phyloP scores from a whole-genome alignment of 2,113 vertebrate genomes.

The Heterocephalus glaber region DNA sequence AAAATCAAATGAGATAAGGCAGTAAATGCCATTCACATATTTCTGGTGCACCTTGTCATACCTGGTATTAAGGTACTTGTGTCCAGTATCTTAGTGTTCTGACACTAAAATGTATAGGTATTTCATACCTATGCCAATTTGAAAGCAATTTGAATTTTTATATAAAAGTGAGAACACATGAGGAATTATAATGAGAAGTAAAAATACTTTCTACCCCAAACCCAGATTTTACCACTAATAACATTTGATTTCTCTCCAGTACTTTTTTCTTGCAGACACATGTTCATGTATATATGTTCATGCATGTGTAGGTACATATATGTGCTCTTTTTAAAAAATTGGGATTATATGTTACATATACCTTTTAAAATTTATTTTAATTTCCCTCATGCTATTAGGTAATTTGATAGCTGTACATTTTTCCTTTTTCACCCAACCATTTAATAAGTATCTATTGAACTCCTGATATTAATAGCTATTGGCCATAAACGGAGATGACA shows the following conservation, averaged over 20 bases:
- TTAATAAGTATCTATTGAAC: neutral
- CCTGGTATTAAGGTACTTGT: neutral
- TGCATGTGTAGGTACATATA: neutral
- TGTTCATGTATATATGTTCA: neutral
- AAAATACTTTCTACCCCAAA: neutral
- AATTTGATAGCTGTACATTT: neutral
- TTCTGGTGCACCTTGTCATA: neutral
- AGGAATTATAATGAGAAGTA: neutral
- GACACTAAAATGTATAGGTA: neutral
- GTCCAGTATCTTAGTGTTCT: neutral
- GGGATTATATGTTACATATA: neutral
- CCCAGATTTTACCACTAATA: neutral
- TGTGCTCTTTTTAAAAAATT: neutral
- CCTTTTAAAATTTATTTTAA: neutral
- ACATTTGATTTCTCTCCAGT: neutral
- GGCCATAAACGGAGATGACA: neutral
- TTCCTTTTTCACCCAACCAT: neutral
- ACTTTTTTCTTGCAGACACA: neutral
- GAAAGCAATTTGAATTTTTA: neutral
- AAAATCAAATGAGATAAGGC: neutral
- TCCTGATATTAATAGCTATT: neutral
- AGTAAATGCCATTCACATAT: fast-evolving
- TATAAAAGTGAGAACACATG: neutral
- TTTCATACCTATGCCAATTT: neutral
- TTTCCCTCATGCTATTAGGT: neutral